These are phyloP conservation scores for Calliphora vicina DNA, from an alignment of 1,140 invertebrate genomes.

Conservation along the genomic window DNA sequence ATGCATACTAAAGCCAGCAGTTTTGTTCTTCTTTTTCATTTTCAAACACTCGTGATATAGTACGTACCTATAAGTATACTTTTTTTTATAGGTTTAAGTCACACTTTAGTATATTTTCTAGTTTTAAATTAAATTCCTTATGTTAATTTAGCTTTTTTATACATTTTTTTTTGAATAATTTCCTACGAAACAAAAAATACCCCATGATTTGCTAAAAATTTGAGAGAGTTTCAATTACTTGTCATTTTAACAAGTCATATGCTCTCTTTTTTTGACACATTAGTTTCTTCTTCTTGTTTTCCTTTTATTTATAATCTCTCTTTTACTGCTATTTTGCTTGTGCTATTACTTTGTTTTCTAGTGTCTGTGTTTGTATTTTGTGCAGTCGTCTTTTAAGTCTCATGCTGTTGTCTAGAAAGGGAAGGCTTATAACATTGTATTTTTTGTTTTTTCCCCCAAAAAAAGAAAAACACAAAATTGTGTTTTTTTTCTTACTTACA, in stretches of 20 bases:
- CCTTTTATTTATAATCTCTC: neutral
- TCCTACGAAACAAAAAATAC: neutral
- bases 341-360: neutral
- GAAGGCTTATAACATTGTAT: neutral
- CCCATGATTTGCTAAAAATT: slow-evolving; percentile 26
- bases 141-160: neutral
- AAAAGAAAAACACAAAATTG: neutral
- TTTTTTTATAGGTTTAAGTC: neutral
- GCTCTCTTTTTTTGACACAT: neutral
- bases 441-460: neutral
- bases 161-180: neutral
- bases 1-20: neutral
- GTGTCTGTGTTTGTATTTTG: neutral
- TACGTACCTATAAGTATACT: neutral
- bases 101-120: neutral
- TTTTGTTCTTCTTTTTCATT: neutral
- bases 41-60: too few relatives aligned
- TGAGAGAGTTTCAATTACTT: neutral
- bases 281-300: neutral
- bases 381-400: neutral
- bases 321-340: neutral
- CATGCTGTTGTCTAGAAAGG: slow-evolving; percentile 3
- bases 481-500: neutral
- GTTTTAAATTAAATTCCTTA: too few relatives aligned
- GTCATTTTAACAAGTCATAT: neutral